A percentile compares a stretch with the other conserved stretches of the same genome.
These are phyloP conservation scores for Ceyx margarethae DNA, from an alignment of 2,113 vertebrate species.

Conservation along the genomic window DNA sequence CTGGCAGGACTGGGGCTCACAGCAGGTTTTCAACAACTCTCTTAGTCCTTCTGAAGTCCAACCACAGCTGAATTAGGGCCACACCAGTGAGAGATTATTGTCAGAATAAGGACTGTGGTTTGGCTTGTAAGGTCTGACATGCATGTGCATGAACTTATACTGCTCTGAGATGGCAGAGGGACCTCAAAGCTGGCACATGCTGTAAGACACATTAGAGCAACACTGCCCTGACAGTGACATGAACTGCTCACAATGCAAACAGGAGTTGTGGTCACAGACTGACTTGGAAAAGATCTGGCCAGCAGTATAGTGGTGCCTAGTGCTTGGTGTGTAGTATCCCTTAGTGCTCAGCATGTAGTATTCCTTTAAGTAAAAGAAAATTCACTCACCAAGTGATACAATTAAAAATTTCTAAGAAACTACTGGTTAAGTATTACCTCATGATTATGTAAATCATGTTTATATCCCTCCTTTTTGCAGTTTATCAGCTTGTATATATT, in stretches of 20 bases:
- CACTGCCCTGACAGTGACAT: background rate
- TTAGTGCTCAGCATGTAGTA: constrained; percentile 12
- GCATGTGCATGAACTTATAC: background rate
- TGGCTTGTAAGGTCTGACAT: background rate
- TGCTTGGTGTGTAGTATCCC: background rate
- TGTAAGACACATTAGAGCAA: background rate
- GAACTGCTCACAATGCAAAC: background rate
- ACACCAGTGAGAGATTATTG: background rate
- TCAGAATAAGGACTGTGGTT: background rate
- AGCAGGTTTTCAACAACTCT: background rate
- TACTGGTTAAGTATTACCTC: constrained; percentile 66
- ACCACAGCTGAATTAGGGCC: background rate
- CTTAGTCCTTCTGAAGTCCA: background rate
- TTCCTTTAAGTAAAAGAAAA: constrained; percentile 56
- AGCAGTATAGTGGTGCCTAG: background rate
- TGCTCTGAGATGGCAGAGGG: background rate
- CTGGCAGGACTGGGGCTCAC: background rate
- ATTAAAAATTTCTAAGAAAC: constrained; percentile 64
- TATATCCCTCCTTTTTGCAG: constrained; percentile 17
- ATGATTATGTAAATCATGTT: constrained; percentile 64
- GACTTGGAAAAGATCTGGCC: constrained; percentile 35
- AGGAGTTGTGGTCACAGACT: background rate
- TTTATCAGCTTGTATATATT: constrained; percentile 7
- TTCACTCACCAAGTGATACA: constrained; percentile 62
- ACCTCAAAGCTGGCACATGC: background rate